These are phyloP conservation scores for Fragum whitleyi DNA, from an alignment of 2,888 invertebrate genomes.

Conservation along the genomic window DNA sequence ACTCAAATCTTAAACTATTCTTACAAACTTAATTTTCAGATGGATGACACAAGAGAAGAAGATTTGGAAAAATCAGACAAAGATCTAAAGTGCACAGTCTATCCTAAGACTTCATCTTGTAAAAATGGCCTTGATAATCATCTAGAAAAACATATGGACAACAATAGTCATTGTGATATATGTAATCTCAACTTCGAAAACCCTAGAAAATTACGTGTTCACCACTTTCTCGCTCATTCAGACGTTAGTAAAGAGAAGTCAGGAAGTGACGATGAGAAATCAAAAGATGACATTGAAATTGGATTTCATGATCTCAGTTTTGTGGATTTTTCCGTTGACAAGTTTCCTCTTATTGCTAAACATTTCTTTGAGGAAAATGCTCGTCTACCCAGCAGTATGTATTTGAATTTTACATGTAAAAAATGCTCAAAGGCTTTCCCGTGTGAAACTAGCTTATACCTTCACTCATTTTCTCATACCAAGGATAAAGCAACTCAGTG, in stretches of 20 bases:
- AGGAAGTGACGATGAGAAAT: conserved; percentile 25
- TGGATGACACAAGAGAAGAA: conserved; percentile 18
- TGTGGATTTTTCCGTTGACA: conserved; percentile 92
- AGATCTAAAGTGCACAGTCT: conserved; percentile 88
- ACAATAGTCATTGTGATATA: conserved; percentile 89
- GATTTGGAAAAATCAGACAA: conserved; percentile 41
- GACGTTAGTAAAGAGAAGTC: conserved; percentile 25
- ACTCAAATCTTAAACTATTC: no score
- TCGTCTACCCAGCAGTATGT: conserved; percentile 79
- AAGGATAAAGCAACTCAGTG: conserved; percentile 80
- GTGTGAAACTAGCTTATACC: conserved; percentile 80
- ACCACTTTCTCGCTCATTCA: conserved; percentile 89
- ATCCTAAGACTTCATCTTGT: conserved; percentile 88
- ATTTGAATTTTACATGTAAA: conserved; percentile 82
- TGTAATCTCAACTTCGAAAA: conserved; percentile 91
- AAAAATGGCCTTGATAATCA: conserved; percentile 88
- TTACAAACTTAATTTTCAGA: no score
- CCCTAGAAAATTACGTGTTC: conserved; percentile 90
- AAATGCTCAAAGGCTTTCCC: conserved; percentile 84
- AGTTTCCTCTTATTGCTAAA: conserved; percentile 92
- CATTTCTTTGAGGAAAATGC: conserved; percentile 89
- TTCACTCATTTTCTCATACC: conserved; percentile 81
- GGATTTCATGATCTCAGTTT: conserved; percentile 88
- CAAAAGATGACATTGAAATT: conserved; percentile 44
- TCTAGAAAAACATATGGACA: conserved; percentile 89